phyloP scores from a whole-genome alignment of 2,797 vertebrate genomes.

The Eurystomus glaucurus region DNA sequence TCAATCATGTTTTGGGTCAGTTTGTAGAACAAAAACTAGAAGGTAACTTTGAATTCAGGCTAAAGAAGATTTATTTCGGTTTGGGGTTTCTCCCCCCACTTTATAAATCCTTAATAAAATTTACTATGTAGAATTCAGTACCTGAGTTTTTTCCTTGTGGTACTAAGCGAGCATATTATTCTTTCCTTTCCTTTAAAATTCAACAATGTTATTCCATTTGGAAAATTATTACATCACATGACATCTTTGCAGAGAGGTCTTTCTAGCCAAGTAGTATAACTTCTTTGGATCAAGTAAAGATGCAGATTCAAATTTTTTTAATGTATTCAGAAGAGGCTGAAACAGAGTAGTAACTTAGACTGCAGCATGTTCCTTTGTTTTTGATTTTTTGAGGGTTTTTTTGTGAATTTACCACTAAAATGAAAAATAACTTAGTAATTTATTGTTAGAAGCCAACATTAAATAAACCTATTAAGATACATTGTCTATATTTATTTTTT shows the following conservation, averaged over 20 bases:
- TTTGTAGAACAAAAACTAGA: background rate
- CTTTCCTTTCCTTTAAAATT: background rate
- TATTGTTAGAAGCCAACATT: background rate
- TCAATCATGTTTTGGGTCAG: background rate
- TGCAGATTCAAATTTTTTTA: background rate
- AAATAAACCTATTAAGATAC: background rate
- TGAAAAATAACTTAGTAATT: background rate
- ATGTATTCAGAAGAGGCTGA: background rate
- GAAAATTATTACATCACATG: background rate
- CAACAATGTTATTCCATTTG: background rate
- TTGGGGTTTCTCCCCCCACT: background rate
- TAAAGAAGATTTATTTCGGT: background rate
- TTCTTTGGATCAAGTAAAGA: background rate
- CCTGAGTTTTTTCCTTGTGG: accelerated
- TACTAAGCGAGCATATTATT: background rate
- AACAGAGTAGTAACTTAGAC: background rate
- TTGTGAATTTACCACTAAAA: background rate
- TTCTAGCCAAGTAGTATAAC: background rate
- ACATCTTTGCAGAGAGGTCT: background rate
- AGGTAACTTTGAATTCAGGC: background rate
- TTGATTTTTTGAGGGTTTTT: background rate
- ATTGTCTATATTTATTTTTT: background rate
- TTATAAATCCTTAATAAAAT: background rate
- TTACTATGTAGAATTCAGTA: background rate
- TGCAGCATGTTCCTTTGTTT: background rate